phyloP scores from a whole-genome alignment of 2,888 invertebrate genomes.

The Archaeoteleia sp. region DNA sequence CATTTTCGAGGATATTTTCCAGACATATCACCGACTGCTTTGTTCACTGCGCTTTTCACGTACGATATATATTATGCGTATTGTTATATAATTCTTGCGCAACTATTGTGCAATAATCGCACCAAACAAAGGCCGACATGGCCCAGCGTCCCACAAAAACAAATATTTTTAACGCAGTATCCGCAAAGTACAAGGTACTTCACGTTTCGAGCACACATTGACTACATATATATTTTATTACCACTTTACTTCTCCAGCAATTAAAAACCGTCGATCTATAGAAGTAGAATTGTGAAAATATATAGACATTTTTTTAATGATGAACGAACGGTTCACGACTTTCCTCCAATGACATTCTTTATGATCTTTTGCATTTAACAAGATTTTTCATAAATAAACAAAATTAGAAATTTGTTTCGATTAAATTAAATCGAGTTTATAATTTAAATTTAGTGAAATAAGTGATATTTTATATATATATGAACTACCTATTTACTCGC shows the following conservation, averaged over 20 bases:
- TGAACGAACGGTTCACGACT: too few species aligned
- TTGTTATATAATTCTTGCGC: too few species aligned
- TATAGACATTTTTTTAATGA: slow-evolving; percentile 29
- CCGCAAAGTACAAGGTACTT: slow-evolving; percentile 53
- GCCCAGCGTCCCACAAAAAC: slow-evolving; percentile 32
- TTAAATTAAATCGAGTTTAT: too few species aligned
- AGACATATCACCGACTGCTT: slow-evolving; percentile 61
- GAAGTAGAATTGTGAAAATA: slow-evolving; percentile 46
- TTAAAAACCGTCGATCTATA: slow-evolving; percentile 54
- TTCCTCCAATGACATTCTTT: too few species aligned
- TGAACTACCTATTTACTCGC: slow-evolving; percentile 56
- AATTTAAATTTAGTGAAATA: too few species aligned
- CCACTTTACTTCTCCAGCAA: slow-evolving; percentile 65
- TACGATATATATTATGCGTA: slow-evolving; percentile 44
- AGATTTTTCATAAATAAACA: too few species aligned
- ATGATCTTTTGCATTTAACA: too few species aligned
- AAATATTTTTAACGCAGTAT: slow-evolving; percentile 49
- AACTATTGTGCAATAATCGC: too few species aligned
- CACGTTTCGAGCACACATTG: slow-evolving; percentile 61
- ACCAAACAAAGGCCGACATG: too few species aligned
- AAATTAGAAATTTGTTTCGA: too few species aligned
- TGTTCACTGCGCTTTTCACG: slow-evolving; percentile 49
- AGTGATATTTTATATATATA: not conserved
- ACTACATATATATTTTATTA: slow-evolving; percentile 73
- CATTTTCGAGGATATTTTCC: slow-evolving; percentile 52